Conservation (phyloP, 2,797 vertebrate genomes). For the Arnoldichthys spilopterus region DNA sequence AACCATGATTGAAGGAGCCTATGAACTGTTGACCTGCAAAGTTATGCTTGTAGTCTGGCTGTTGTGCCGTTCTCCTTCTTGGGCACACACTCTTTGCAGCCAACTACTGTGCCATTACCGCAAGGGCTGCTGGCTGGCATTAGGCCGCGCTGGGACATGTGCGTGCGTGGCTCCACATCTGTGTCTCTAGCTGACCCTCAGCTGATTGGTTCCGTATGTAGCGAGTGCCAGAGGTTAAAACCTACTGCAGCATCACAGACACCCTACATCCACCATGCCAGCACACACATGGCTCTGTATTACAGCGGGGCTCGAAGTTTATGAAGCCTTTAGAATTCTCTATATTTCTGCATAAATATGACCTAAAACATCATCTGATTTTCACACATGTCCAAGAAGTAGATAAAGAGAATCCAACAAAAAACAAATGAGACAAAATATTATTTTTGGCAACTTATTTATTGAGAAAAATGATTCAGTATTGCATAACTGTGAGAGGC, state of each 20-base stretch:
- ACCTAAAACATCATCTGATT: too few species aligned
- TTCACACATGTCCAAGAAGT: too few species aligned
- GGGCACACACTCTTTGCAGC: slow-evolving; percentile 46
- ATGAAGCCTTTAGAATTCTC: too few species aligned
- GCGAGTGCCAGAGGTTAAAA: slow-evolving; percentile 55
- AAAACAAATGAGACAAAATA: too few species aligned
- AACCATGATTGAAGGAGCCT: neutral
- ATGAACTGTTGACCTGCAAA: slow-evolving; percentile 71
- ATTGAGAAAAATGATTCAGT: too few species aligned
- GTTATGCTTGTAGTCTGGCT: slow-evolving; percentile 67
- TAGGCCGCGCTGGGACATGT: slow-evolving; percentile 76
- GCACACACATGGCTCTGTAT: neutral
- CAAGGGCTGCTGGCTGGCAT: slow-evolving; percentile 74
- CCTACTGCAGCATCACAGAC: slow-evolving; percentile 53
- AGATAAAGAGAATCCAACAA: too few species aligned
- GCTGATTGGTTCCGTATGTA: slow-evolving; percentile 75
- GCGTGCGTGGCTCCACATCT: slow-evolving; percentile 76
- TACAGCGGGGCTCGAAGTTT: too few species aligned
- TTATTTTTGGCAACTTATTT: too few species aligned
- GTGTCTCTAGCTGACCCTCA: slow-evolving; percentile 59
- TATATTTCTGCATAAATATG: too few species aligned
- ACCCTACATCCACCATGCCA: neutral
- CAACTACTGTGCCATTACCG: slow-evolving; percentile 72
- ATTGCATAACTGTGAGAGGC: too few species aligned
- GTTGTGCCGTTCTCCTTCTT: slow-evolving; percentile 47